Conservation (phyloP, 2,113 vertebrate genomes). For the Chiloscyllium plagiosum region DNA sequence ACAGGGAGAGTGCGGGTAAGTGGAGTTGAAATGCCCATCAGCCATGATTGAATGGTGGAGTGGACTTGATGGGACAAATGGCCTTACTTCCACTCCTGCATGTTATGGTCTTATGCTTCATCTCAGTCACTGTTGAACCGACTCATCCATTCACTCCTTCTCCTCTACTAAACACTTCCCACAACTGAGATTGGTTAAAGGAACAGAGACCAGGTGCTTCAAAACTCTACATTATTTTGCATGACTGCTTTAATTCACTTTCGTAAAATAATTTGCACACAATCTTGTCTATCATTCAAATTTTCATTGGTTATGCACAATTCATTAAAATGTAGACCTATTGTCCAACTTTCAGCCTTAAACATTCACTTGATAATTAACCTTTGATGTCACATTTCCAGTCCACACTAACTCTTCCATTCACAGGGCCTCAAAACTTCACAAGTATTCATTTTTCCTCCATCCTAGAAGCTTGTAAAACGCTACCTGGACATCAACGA, state of each 20-base stretch:
- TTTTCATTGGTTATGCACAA: background rate
- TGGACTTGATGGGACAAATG: too few relatives aligned
- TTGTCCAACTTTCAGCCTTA: background rate
- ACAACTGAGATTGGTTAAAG: constrained; percentile 15
- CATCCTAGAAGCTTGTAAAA: background rate
- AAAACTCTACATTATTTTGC: background rate
- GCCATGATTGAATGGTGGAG: too few relatives aligned
- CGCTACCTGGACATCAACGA: background rate
- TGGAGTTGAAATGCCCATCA: too few relatives aligned
- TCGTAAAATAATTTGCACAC: background rate
- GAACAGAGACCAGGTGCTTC: background rate
- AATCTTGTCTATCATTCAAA: background rate
- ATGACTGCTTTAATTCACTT: background rate
- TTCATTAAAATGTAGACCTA: background rate
- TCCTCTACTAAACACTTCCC: background rate
- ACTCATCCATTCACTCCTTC: background rate
- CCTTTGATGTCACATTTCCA: background rate
- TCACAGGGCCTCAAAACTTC: background rate
- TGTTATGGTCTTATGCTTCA: background rate
- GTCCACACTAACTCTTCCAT: background rate
- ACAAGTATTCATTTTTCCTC: background rate
- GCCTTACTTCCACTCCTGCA: too few relatives aligned
- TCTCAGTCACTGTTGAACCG: background rate
- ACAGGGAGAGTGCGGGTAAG: too few relatives aligned
- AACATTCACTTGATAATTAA: background rate